Base-by-base conservation (phyloP, 2,888 invertebrate genomes). In the Choristoneura rosaceana region DNA sequence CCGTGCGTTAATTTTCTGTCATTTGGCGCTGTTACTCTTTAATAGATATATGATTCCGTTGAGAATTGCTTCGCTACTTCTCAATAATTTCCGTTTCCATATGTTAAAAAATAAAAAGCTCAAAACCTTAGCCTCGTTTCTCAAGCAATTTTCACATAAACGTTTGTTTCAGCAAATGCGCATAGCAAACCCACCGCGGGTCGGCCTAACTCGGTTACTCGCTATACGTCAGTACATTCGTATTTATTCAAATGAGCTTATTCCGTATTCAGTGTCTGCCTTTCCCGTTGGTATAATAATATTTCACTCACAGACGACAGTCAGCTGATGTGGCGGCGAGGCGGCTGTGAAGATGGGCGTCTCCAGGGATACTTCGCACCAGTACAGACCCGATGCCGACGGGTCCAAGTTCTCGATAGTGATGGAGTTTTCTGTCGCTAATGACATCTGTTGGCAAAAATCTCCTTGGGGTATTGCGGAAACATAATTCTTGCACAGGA, bases 301-400 rank as follows among this genome's bases (percentile, higher is more conserved):
- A 77, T 74, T 70, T 59, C 76, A 95, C 97, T 96, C 93, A 97
- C 98, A 96, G 87, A 97, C 97, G 77, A 98, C 96, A 84, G 96
- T 97, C 81, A 98, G 94, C 84, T 96, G 96, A 87, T 96, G 96
- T 74, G 96, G 95, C 69, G 96, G 95, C 34, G 97, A 97, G 75
- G 96, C 96, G 85, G 97, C 97, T 61, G 97, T 97, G 90, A 96
- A 97, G 88, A 98, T 97, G 71, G 98, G 97, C 64, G 97, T 96
- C 88, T 97, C 96, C 83, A 97, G 96, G 75, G 97, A 97, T 47
- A 98, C 97, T 84, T 97, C 96, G 87, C 98, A 98, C 85, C 96
- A 96, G 91, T 98, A 98, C 77, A 95, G 92, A 41, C 97, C 98
- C 9, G 96, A 96, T 65, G 97, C 96, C 73, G 96, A 95, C 83